These are phyloP conservation scores for Lathronympha strigana DNA, from an alignment of 2,888 invertebrate genomes.

Conservation along the genomic window DNA sequence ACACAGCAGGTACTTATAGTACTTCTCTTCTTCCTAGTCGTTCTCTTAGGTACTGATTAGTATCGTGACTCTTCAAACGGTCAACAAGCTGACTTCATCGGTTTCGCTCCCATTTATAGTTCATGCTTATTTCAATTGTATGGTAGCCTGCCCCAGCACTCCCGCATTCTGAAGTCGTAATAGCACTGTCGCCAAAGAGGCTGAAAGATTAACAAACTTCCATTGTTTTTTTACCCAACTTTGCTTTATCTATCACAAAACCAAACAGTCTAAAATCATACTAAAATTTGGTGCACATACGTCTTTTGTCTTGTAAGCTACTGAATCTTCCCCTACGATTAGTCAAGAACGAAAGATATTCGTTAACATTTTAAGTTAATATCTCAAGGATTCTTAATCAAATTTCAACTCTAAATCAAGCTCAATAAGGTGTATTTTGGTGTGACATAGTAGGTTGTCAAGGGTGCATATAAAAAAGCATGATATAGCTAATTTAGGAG, in stretches of 20 bases:
- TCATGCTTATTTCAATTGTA: slow-evolving; percentile 1
- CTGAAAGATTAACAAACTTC: slow-evolving; percentile 39
- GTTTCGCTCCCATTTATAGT: no score
- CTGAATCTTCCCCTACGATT: slow-evolving; percentile 26
- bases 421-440: not conserved
- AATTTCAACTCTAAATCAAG: not conserved
- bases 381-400: not conserved
- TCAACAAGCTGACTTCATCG: no score
- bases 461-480: slow-evolving; percentile 40
- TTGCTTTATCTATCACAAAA: not conserved
- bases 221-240: slow-evolving; percentile 38
- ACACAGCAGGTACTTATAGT: no score
- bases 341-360: slow-evolving; percentile 11
- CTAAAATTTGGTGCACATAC: not conserved
- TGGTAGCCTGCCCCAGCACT: slow-evolving; percentile 5
- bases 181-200: slow-evolving; percentile 38
- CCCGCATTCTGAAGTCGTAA: slow-evolving; percentile 22
- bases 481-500: slow-evolving; percentile 33
- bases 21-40: no score
- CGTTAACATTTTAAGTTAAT: not conserved
- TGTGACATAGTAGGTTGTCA: not conserved
- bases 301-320: not conserved
- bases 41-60: no score
- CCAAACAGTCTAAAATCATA: slow-evolving; percentile 1
- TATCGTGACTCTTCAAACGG: no score